Conservation (phyloP, 2,888 invertebrate species). For the Meganola albula region DNA sequence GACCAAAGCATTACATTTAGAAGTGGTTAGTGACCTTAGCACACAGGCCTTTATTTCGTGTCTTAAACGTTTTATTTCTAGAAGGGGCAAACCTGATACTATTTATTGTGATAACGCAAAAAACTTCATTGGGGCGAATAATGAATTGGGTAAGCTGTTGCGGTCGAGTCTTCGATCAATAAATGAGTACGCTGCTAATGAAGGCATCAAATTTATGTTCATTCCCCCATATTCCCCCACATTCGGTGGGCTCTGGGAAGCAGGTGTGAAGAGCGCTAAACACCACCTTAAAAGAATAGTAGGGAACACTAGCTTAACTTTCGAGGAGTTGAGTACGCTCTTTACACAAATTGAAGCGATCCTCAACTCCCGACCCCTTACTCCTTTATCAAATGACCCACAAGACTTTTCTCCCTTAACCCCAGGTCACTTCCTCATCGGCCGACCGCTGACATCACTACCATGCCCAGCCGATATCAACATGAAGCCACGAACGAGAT, state of each 20-base stretch:
- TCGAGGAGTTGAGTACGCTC: conserved; percentile 7
- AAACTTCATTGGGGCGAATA: conserved; percentile 7
- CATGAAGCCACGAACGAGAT: conserved; percentile 4
- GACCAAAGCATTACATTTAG: conserved; percentile 6
- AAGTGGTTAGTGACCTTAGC: conserved; percentile 5
- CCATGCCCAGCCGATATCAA: conserved; percentile 1
- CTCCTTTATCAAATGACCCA: conserved; percentile 19
- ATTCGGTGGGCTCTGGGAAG: conserved; percentile 7
- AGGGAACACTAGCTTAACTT: conserved; percentile 6
- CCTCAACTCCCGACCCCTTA: conserved; percentile 24
- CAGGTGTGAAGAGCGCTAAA: conserved; percentile 1
- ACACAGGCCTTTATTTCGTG: conserved; percentile 9
- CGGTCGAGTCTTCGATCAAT: neutral
- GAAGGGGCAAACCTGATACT: conserved; percentile 7
- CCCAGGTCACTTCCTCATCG: conserved; percentile 24
- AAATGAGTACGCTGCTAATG: conserved; percentile 5
- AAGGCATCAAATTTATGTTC: conserved; percentile 4
- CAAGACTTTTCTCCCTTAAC: conserved; percentile 18
- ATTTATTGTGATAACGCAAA: conserved; percentile 8
- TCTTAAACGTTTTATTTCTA: conserved; percentile 6
- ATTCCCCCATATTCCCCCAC: conserved; percentile 7
- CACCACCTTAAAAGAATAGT: conserved; percentile 2
- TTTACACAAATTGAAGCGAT: conserved; percentile 19
- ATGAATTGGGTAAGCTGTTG: conserved; percentile 2
- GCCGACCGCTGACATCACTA: conserved; percentile 10